A percentile compares a stretch with the other conserved stretches of the same genome.
phyloP scores from a whole-genome alignment of 2,113 vertebrate genomes.

The Triplophysa siluroides region DNA sequence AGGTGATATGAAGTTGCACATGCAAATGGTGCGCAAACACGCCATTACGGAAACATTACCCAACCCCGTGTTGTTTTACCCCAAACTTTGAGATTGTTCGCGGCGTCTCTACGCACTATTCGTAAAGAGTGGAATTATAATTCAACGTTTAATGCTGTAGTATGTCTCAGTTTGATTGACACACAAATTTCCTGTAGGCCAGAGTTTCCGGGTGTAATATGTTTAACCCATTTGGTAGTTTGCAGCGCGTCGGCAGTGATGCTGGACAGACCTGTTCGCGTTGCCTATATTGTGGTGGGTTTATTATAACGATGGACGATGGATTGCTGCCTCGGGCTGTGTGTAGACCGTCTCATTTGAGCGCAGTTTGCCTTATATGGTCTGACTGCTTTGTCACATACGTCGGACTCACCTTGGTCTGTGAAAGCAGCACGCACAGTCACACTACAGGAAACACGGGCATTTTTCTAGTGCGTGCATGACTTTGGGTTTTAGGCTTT shows the following conservation, averaged over 20 bases:
- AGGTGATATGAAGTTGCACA: background rate
- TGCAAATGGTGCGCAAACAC: background rate
- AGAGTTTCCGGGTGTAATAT: background rate
- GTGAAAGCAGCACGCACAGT: slow-evolving; percentile 29
- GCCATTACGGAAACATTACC: background rate
- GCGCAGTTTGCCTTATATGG: slow-evolving; percentile 81
- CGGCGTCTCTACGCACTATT: too few relatives aligned
- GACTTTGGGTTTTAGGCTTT: background rate
- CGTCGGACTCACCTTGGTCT: slow-evolving; percentile 44
- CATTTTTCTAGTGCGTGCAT: background rate
- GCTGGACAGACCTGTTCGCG: background rate
- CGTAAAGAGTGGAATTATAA: background rate
- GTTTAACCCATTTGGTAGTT: background rate
- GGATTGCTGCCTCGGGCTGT: background rate
- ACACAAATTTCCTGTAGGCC: background rate
- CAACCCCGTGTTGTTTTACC: slow-evolving; percentile 10
- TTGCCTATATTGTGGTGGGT: slow-evolving; percentile 2
- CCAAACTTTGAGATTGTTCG: slow-evolving; percentile 2
- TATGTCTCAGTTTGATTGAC: background rate
- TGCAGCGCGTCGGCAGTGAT: background rate
- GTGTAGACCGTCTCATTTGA: slow-evolving; percentile 6
- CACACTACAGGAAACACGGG: slow-evolving; percentile 62
- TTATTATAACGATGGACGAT: background rate
- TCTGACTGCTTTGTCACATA: slow-evolving; percentile 66
- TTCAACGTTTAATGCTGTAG: background rate